Conservation (phyloP, 2,888 invertebrate genomes). For the Troides oblongomaculatus region DNA sequence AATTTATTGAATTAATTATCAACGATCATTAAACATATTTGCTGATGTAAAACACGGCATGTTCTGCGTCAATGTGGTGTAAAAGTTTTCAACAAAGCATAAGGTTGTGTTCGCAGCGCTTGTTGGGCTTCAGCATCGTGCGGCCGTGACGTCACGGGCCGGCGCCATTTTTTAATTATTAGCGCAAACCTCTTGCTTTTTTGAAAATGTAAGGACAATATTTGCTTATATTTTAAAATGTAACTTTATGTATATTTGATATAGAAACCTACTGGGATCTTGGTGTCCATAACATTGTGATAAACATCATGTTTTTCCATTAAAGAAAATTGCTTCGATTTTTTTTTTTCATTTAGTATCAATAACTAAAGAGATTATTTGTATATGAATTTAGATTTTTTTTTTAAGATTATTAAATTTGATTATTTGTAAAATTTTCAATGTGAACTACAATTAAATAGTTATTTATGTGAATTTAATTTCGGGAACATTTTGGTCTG, state of each 20-base stretch:
- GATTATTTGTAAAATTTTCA: slow-evolving; percentile 63
- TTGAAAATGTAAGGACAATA: slow-evolving; percentile 57
- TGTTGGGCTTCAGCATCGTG: slow-evolving; percentile 16
- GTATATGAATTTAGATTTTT: slow-evolving; percentile 75
- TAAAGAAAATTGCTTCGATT: slow-evolving; percentile 65
- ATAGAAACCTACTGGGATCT: slow-evolving; percentile 69
- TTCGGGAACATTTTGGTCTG: slow-evolving; percentile 74
- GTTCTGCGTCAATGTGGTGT: slow-evolving; percentile 74
- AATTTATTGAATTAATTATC: background rate
- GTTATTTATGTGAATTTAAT: slow-evolving; percentile 70
- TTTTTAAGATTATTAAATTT: slow-evolving; percentile 64
- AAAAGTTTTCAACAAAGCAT: slow-evolving; percentile 71
- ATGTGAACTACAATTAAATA: slow-evolving; percentile 62
- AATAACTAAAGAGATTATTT: slow-evolving; percentile 74
- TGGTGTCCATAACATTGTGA: slow-evolving; percentile 78
- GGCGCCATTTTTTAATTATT: slow-evolving; percentile 2
- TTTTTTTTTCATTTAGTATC: slow-evolving; percentile 69
- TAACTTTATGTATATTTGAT: slow-evolving; percentile 78
- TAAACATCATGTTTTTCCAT: slow-evolving; percentile 76
- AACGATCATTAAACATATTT: slow-evolving; percentile 15
- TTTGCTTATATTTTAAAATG: slow-evolving; percentile 64
- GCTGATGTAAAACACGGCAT: slow-evolving; percentile 44
- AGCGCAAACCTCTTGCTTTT: slow-evolving; percentile 66
- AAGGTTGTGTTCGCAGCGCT: slow-evolving; percentile 52
- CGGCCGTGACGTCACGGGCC: background rate